phyloP scores from a whole-genome alignment of 2,888 invertebrate genomes.

The Lepidocyrtinus sp. region DNA sequence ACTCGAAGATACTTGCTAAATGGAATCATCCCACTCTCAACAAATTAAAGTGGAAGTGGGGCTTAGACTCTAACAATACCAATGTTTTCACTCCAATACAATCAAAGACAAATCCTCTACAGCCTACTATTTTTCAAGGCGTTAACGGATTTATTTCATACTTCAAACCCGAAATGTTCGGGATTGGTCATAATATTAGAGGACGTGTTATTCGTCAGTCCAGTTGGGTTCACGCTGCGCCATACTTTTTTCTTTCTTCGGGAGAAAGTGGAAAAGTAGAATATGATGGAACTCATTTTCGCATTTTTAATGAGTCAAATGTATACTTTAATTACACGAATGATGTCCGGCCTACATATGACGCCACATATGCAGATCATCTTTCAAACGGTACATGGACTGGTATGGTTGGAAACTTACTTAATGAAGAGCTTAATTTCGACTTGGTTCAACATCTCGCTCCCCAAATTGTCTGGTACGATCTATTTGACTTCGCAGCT shows the following conservation, averaged over 20 bases:
- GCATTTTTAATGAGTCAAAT: conserved; percentile 33
- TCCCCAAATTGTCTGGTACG: conserved; percentile 34
- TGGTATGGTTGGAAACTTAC: conserved; percentile 28
- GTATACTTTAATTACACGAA: conserved; percentile 30
- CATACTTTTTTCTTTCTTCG: conserved; percentile 9
- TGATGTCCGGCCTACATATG: neutral
- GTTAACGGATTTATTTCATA: neutral
- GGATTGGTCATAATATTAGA: conserved; percentile 32
- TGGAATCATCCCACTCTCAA: conserved; percentile 7
- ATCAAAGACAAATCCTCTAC: neutral
- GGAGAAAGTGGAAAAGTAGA: neutral
- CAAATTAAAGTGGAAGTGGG: conserved; percentile 26
- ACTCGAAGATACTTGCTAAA: neutral
- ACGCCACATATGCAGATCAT: conserved; percentile 20
- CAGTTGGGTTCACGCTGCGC: conserved; percentile 20
- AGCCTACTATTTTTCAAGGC: conserved; percentile 3
- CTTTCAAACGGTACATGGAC: conserved; percentile 37
- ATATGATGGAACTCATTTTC: conserved; percentile 25
- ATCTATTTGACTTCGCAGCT: conserved; percentile 24
- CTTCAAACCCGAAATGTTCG: conserved; percentile 3
- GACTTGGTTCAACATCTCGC: conserved; percentile 15
- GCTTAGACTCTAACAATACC: conserved; percentile 5
- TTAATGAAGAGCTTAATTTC: conserved; percentile 9
- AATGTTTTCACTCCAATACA: neutral
- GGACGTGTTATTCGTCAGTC: conserved; percentile 18